Evolutionary conservation across 2,797 vertebrate species (phyloP).

Genomic region (Neomorphus geoffroyi): DNA sequence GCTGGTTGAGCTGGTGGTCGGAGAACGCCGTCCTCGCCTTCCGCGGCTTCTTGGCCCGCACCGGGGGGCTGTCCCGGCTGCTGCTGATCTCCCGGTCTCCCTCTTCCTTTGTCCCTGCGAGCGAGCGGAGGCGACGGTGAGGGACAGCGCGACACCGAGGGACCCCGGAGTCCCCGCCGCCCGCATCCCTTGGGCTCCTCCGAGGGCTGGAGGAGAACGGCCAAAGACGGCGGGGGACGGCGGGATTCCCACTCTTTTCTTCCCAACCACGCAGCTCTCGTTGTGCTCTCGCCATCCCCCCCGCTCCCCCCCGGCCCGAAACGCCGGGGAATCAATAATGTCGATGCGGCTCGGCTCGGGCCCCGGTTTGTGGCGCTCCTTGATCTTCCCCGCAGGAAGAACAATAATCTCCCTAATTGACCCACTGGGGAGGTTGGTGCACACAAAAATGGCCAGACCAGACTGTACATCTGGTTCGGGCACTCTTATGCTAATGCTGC

Average conservation of each 20-base stretch:
- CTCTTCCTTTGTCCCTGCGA: conserved; percentile 90
- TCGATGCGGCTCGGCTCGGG: conserved; percentile 92
- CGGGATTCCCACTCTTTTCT: conserved; percentile 72
- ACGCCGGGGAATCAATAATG: conserved; percentile 89
- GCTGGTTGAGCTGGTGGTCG: conserved; percentile 95
- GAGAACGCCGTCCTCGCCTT: conserved; percentile 95
- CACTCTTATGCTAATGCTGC: conserved; percentile 86
- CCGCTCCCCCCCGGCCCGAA: conserved; percentile 54
- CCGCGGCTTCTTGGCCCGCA: conserved; percentile 92
- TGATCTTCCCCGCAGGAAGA: conserved; percentile 97
- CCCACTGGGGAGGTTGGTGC: conserved; percentile 95
- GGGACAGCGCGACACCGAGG: not conserved
- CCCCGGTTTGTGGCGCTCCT: conserved; percentile 82
- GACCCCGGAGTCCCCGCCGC: not conserved
- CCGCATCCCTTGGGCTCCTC: not conserved
- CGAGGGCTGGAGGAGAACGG: not conserved
- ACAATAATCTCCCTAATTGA: conserved; percentile 99
- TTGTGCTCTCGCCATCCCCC: conserved; percentile 24
- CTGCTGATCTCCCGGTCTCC: conserved; percentile 94
- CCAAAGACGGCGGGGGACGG: not conserved
- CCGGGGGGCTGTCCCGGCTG: conserved; percentile 93
- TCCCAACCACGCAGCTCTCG: conserved; percentile 73
- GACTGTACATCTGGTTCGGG: conserved; percentile 91
- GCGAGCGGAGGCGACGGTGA: conserved; percentile 7
- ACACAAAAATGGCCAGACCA: conserved; percentile 81